These are phyloP conservation scores for Eulemur rufifrons DNA, from an alignment of 2,113 vertebrate genomes.

Conservation along the genomic window DNA sequence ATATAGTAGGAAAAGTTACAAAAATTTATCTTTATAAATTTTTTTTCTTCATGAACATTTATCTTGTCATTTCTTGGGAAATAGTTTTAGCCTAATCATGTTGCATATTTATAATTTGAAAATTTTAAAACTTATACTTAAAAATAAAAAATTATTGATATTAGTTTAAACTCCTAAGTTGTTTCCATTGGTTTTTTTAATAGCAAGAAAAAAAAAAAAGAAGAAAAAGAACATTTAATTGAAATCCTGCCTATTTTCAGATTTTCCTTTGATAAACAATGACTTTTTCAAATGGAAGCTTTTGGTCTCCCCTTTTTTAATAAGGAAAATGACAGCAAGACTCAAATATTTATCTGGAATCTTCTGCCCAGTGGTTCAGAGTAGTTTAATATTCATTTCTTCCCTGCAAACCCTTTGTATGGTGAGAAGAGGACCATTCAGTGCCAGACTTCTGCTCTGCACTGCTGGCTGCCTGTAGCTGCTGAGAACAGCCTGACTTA, in stretches of 20 bases:
- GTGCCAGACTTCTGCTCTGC: neutral
- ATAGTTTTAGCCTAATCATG: neutral
- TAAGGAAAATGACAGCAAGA: neutral
- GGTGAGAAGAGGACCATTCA: no score
- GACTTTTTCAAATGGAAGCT: neutral
- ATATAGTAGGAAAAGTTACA: neutral
- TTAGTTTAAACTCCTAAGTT: neutral
- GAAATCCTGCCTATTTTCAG: neutral
- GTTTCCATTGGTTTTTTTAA: neutral
- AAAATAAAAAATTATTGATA: neutral
- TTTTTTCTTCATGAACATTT: neutral
- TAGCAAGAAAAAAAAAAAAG: neutral
- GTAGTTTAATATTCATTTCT: neutral
- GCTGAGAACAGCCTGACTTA: neutral
- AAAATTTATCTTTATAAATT: neutral
- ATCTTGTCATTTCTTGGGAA: neutral
- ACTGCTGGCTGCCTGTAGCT: neutral
- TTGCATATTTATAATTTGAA: neutral
- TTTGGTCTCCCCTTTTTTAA: neutral
- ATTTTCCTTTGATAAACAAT: constrained; percentile 25
- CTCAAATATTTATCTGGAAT: neutral
- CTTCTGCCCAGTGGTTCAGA: neutral
- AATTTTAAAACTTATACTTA: neutral
- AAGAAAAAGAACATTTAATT: neutral
- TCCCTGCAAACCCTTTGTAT: neutral